phyloP scores from a whole-genome alignment of 2,888 invertebrate species.

The Mactromeris polynyma region DNA sequence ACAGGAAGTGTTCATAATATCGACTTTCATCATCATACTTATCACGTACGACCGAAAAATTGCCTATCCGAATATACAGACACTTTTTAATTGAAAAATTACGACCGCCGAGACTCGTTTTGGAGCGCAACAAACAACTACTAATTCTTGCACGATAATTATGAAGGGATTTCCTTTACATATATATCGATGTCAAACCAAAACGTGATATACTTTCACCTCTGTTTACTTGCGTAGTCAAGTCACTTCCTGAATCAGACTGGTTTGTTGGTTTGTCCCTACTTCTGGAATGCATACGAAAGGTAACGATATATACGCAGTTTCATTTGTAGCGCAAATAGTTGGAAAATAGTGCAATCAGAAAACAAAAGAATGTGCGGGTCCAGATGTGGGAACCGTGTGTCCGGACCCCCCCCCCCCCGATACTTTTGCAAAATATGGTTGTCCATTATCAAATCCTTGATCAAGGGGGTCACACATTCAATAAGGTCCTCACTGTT shows the following conservation, averaged over 20 bases:
- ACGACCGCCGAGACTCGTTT: not conserved
- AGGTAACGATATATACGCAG: not conserved
- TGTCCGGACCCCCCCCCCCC: no score
- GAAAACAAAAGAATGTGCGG: no score
- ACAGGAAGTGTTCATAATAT: no score
- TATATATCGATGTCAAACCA: not conserved
- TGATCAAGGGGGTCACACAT: no score
- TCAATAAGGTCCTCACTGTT: no score
- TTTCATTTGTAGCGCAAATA: not conserved
- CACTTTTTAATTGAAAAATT: not conserved
- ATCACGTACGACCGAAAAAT: not conserved
- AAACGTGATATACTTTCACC: not conserved
- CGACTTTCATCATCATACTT: no score
- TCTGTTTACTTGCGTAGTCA: constrained; percentile 34
- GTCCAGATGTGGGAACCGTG: no score
- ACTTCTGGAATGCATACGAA: not conserved
- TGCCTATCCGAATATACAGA: not conserved
- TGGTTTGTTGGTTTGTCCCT: not conserved
- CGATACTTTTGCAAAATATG: no score
- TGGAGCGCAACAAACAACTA: not conserved
- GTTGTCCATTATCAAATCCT: no score
- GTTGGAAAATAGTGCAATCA: no score
- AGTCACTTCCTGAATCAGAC: constrained; percentile 37
- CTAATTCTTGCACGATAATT: no score
- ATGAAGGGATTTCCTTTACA: not conserved